Conservation (phyloP, 2,797 vertebrate genomes). For the Myotis vivesi region DNA sequence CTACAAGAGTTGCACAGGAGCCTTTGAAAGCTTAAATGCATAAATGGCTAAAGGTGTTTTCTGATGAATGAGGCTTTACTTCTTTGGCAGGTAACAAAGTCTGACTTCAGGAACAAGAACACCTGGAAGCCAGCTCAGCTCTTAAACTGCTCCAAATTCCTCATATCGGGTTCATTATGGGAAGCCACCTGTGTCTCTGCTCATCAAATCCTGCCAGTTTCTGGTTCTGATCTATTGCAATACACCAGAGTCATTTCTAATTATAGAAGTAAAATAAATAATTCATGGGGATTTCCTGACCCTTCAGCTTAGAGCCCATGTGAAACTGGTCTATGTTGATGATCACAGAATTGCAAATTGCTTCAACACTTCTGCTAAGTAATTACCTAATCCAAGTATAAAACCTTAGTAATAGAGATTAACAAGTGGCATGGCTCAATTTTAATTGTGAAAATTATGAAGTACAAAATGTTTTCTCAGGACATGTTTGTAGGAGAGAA, state of each 20-base stretch:
- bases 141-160: conserved; percentile 55
- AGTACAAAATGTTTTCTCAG: conserved; percentile 26
- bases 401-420: conserved; percentile 36
- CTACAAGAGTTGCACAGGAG: neutral
- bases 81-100: conserved; percentile 71
- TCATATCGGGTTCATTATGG: conserved; percentile 60
- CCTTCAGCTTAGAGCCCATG: conserved; percentile 33
- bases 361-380: conserved; percentile 69
- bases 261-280: conserved; percentile 80
- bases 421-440: neutral
- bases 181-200: conserved; percentile 68
- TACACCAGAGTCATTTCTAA: conserved; percentile 72
- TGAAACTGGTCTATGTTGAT: conserved; percentile 50
- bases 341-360: conserved; percentile 66
- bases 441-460: conserved; percentile 62
- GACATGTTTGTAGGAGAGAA: conserved; percentile 32
- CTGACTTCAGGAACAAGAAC: conserved; percentile 49
- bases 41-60: conserved; percentile 73
- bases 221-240: conserved; percentile 69
- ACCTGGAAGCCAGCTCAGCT: conserved; percentile 64
- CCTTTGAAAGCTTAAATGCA: conserved; percentile 54
- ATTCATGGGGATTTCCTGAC: conserved; percentile 71
- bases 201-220: conserved; percentile 61
- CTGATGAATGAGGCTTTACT: conserved; percentile 67
- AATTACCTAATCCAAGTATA: conserved; percentile 66